Conservation (phyloP, 2,888 invertebrate species). For the Netelia fuscicornis region DNA sequence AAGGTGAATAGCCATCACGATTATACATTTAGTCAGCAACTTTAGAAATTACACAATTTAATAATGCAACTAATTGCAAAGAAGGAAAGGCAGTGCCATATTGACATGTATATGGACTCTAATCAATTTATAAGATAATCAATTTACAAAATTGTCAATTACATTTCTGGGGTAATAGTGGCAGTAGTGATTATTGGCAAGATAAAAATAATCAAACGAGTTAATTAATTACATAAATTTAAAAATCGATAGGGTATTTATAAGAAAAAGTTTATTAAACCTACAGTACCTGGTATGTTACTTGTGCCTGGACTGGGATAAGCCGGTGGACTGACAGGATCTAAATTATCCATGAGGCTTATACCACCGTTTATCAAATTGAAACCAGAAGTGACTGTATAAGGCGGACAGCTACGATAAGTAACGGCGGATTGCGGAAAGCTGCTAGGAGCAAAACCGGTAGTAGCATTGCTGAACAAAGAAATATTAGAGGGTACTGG, state of each 20-base stretch:
- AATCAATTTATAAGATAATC: too few species aligned
- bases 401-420: conserved; percentile 76
- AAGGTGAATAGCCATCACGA: neutral
- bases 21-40: neutral
- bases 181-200: too few species aligned
- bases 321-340: conserved; percentile 81
- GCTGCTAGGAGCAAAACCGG: conserved; percentile 80
- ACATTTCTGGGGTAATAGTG: too few species aligned
- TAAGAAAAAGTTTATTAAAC: neutral
- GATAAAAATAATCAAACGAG: neutral
- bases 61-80: neutral
- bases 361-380: conserved; percentile 76
- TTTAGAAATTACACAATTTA: neutral
- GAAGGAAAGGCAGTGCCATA: neutral
- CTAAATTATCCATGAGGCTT: conserved; percentile 80
- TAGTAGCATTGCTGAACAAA: conserved; percentile 71
- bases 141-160: too few species aligned
- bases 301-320: conserved; percentile 83
- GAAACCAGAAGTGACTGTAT: conserved; percentile 75
- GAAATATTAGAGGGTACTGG: conserved; percentile 70
- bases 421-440: conserved; percentile 80
- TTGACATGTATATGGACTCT: too few species aligned
- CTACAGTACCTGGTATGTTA: conserved; percentile 79
- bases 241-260: too few species aligned
- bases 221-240: neutral